phyloP scores from a whole-genome alignment of 2,888 invertebrate species.

The Drosophila seclusa region DNA sequence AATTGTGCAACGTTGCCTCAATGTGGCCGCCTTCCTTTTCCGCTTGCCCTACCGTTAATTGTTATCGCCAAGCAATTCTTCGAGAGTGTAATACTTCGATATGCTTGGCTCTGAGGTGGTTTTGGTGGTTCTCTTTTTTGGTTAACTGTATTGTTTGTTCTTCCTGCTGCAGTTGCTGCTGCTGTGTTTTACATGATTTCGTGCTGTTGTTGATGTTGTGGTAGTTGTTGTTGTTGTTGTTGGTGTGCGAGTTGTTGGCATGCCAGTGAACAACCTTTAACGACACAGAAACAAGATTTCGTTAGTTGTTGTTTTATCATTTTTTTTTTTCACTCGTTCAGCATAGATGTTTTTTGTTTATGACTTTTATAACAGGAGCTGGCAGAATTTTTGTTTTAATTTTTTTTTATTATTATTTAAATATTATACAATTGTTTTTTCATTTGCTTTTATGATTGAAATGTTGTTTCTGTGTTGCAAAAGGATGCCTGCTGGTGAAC shows the following conservation, averaged over 20 bases:
- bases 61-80: constrained; percentile 21
- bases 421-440: constrained; percentile 41
- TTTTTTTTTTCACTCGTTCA: constrained; percentile 30
- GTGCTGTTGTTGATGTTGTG: constrained; percentile 50
- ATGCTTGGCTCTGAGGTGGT: constrained; percentile 35
- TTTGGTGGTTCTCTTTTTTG: constrained; percentile 33
- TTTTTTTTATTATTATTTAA: constrained; percentile 31
- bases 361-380: constrained; percentile 10
- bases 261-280: constrained; percentile 87
- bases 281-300: constrained; percentile 87
- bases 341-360: constrained; percentile 33
- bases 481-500: constrained; percentile 84
- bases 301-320: constrained; percentile 77
- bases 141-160: constrained; percentile 35
- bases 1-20: constrained; percentile 48
- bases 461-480: constrained; percentile 86
- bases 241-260: constrained; percentile 76
- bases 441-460: constrained; percentile 85
- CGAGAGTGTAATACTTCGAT: constrained; percentile 12
- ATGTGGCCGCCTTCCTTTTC: constrained; percentile 58
- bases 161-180: constrained; percentile 25
- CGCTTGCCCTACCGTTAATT: constrained; percentile 32
- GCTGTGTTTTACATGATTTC: constrained; percentile 54
- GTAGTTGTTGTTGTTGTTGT: constrained; percentile 55
- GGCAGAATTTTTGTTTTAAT: constrained; percentile 8